Evolutionary conservation across 2,888 invertebrate species (phyloP).

Genomic region (Melanargia galathea): DNA sequence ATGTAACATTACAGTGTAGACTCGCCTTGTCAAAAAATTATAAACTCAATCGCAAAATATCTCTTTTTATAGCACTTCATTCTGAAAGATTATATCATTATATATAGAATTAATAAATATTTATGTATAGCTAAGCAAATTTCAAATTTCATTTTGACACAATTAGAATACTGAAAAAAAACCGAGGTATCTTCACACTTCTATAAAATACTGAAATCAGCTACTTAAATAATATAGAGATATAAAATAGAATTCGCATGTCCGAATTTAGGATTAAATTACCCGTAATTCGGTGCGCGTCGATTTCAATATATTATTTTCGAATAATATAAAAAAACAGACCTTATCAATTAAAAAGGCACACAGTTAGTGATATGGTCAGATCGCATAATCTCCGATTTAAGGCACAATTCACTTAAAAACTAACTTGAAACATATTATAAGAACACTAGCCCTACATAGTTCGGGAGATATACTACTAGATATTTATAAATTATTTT

Average conservation of each 20-base stretch:
- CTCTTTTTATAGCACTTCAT: too few relatives aligned
- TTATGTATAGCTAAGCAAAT: conserved; percentile 1
- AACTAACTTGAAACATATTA: conserved; percentile 4
- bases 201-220: neutral
- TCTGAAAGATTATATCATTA: conserved; percentile 1
- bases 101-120: neutral
- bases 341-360: conserved; percentile 20
- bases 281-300: neutral
- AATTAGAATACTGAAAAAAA: conserved; percentile 14
- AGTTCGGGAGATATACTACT: neutral
- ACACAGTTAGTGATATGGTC: conserved; percentile 34
- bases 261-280: neutral
- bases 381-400: conserved; percentile 60
- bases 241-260: neutral
- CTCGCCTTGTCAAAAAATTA: neutral
- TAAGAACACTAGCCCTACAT: neutral
- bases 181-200: neutral
- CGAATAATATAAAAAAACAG: conserved; percentile 1
- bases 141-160: conserved; percentile 7
- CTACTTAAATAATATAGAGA: too few relatives aligned
- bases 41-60: conserved; percentile 4
- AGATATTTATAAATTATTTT: neutral
- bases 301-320: neutral
- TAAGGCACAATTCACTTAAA: conserved; percentile 42
- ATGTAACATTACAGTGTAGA: neutral